Evolutionary conservation across 2,888 invertebrate genomes (phyloP).

Genomic region (Leucophenga maculata): DNA sequence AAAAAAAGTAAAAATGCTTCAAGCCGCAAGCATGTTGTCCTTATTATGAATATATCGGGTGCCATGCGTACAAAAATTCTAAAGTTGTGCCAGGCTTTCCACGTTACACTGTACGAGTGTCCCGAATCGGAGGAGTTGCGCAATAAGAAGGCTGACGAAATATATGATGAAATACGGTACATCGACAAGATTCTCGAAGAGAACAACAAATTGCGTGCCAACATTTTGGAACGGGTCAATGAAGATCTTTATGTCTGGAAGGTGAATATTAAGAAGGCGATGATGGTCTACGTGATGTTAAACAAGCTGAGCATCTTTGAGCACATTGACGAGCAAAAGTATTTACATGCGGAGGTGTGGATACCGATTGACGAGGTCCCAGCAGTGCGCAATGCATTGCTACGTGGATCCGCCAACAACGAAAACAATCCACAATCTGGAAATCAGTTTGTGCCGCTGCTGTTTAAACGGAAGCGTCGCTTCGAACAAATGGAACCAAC

Average conservation of each 20-base stretch:
- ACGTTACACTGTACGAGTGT: constrained; percentile 87
- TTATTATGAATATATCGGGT: constrained; percentile 84
- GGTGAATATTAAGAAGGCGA: constrained; percentile 84
- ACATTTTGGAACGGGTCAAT: constrained; percentile 74
- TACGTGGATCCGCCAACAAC: constrained; percentile 85
- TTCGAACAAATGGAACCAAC: constrained; percentile 76
- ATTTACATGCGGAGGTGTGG: constrained; percentile 91
- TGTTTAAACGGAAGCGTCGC: constrained; percentile 66
- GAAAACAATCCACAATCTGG: constrained; percentile 57
- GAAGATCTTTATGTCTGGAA: constrained; percentile 77
- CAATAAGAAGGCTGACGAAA: constrained; percentile 81
- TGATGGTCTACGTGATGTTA: constrained; percentile 90
- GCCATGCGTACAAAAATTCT: constrained; percentile 83
- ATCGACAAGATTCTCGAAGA: constrained; percentile 81
- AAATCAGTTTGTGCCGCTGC: constrained; percentile 81
- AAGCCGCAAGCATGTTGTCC: constrained; percentile 84
- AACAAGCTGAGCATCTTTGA: constrained; percentile 91
- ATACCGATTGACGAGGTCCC: constrained; percentile 81
- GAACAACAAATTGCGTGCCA: constrained; percentile 82
- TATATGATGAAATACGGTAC: constrained; percentile 83
- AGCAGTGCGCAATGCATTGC: constrained; percentile 82
- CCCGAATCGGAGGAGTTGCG: constrained; percentile 83
- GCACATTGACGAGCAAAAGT: constrained; percentile 78
- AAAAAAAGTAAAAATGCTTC: neutral
- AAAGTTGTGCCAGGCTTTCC: constrained; percentile 88